phyloP scores from a whole-genome alignment of 2,113 vertebrate genomes.

The Zosterops pallidus region DNA sequence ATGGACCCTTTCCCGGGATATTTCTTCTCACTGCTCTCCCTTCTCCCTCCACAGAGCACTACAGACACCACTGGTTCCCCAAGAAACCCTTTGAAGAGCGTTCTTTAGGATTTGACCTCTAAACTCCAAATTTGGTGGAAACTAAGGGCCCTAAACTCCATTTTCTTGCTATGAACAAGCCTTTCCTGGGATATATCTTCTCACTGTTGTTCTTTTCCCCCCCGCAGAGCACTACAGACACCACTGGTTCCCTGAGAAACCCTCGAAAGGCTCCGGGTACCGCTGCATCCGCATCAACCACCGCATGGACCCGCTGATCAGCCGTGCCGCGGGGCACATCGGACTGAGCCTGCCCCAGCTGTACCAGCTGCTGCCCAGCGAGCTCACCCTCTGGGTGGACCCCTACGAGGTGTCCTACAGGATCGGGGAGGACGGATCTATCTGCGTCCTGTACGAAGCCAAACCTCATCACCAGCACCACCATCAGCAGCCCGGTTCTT shows the following conservation, averaged over 20 bases:
- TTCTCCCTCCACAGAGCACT: too few relatives aligned
- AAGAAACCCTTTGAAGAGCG: too few relatives aligned
- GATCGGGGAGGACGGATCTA: slow-evolving; percentile 88
- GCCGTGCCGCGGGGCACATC: slow-evolving; percentile 75
- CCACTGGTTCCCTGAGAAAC: slow-evolving; percentile 86
- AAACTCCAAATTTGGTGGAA: too few relatives aligned
- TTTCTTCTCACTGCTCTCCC: too few relatives aligned
- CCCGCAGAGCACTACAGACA: slow-evolving; percentile 83
- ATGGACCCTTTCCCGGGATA: too few relatives aligned
- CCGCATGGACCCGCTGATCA: slow-evolving; percentile 85
- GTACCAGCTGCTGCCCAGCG: slow-evolving; percentile 78
- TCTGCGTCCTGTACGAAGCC: slow-evolving; percentile 82
- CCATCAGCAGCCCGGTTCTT: neutral
- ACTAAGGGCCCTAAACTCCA: neutral
- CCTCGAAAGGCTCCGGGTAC: slow-evolving; percentile 86
- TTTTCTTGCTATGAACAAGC: too few relatives aligned
- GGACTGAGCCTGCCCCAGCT: slow-evolving; percentile 80
- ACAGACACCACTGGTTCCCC: too few relatives aligned
- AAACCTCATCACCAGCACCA: neutral
- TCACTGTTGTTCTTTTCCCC: too few relatives aligned
- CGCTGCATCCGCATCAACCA: slow-evolving; percentile 90
- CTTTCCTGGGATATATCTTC: too few relatives aligned
- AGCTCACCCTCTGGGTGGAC: slow-evolving; percentile 89
- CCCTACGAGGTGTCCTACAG: slow-evolving; percentile 87
- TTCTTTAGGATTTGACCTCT: too few relatives aligned